Base-by-base conservation (phyloP, 1,140 invertebrate genomes). In the Drosophila dunni region DNA sequence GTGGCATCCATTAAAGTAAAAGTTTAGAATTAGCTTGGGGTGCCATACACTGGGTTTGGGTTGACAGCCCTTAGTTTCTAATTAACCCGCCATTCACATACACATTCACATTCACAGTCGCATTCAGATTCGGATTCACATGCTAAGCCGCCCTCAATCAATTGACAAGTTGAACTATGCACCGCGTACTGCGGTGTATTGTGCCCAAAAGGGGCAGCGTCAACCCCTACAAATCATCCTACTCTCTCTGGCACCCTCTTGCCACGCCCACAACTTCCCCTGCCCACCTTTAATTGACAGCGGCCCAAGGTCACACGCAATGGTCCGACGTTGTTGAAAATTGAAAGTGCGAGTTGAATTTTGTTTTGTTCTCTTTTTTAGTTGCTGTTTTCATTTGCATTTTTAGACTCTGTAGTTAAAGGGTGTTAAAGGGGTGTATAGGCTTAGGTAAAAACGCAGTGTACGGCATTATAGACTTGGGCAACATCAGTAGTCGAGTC, bases 61-160 rank as follows among this genome's bases (percentile, higher is more conserved):
- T 54, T 54, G 45, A 13, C 40, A 40, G 66, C 78, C 71, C 61
- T 81, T 72, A 65, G 45, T 62, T 51, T 38, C 79, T 79, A 88
- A 88, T 89, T 86, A 88, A 62, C 64, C 69, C 65, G 53, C 57
- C 54, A 61, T 85, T 85, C 58, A 58, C 11, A 40, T 11, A 2
- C 24, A 6, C 54, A 61, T 85, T 85, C 58, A 58, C 11, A 40
- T 11, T 10, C 24, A 2, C 7, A 38, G 7, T 38, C 36, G 7
- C 1, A 38, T 38, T 3, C 36, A 38, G 10, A 38, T 11, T 38
- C 38, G 10, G 11, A 40, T 40, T 58, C 81, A 75, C 78, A 86
- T 78, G 75, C 78, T 56, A 81, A 78, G 67, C 56, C 58, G 76
- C 73, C 79, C 66, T 83, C 80, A 83, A 83, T 79, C 79, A 86